Conservation (phyloP, 2,113 vertebrate genomes). For the Tragelaphus scriptus region DNA sequence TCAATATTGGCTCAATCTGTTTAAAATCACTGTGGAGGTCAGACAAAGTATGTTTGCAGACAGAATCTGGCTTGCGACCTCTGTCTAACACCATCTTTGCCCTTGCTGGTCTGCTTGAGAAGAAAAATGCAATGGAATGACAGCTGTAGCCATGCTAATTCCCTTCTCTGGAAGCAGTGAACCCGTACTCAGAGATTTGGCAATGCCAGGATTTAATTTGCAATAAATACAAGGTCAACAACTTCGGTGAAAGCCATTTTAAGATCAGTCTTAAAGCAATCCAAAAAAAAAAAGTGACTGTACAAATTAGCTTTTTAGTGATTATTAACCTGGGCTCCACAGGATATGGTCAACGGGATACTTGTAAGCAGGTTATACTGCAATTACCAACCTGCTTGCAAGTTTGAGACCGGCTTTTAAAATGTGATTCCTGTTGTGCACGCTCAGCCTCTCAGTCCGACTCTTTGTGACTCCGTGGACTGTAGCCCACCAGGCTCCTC, state of each 20-base stretch:
- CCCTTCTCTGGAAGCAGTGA: conserved; percentile 22
- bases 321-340: background rate
- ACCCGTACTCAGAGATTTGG: background rate
- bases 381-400: background rate
- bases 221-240: conserved; percentile 16
- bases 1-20: background rate
- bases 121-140: conserved; percentile 18
- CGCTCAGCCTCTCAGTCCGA: background rate
- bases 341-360: background rate
- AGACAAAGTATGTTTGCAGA: background rate
- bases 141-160: conserved; percentile 14
- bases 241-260: background rate
- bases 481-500: background rate
- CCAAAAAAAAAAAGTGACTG: background rate
- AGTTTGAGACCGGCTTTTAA: background rate
- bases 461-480: background rate
- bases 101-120: conserved; percentile 50
- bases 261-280: background rate
- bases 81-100: conserved; percentile 34
- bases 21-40: background rate
- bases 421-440: background rate
- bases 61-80: conserved; percentile 3
- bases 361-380: background rate
- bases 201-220: conserved; percentile 16
- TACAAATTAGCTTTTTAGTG: background rate